Base-by-base conservation (phyloP, 2,797 vertebrate species). In the Lates japonicus region DNA sequence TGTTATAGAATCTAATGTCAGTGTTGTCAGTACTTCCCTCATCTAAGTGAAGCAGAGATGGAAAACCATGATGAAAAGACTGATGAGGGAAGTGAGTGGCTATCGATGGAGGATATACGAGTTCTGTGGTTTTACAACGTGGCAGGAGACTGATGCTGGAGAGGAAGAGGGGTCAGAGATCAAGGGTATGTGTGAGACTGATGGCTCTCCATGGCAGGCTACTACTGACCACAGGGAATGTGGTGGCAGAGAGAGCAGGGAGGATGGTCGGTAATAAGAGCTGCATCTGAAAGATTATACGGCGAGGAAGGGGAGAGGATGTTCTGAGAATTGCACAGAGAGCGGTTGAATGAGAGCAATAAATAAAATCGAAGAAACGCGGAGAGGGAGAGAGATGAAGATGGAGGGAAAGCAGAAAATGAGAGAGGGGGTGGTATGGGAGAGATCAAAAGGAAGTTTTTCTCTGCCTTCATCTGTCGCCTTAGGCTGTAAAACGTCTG, bases 391-490 rank as follows among this genome's bases (percentile, higher is more conserved):
- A 58, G 35, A 33, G 58, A 42, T 22, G 20, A 29, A 22, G 61
- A 54, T 13, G 42, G 20, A 67, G 35, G 42, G 22, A 35, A 59
- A 49, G 42, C 13, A 61, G 13, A 19, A 46, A 16, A 31, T 20
- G 37, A 8, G 54, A 1, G 17, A 37, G 58, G 5, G 4, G 49
- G 19, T 20, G 55, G 20, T 17, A 48, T 33, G 37, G 22, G 19
- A 25, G 17, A 76, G 72, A 86, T 86, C 72, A 86, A 82, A 87
- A 33, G 58, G 29, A 81, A 35, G 35, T 78, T 70, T 75, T 71
- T 61, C 33, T 7, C 8, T 51, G 6, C 37, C 58, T 77, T 79
- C 69, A 64, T 83, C 68, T 49, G 70, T 74, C 19, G 60, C 86
- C 77, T 22, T 0, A 13, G 70, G 87, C 77, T 67, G 57, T 51